Percentiles rank a stretch among this genome's conserved stretches.
Evolutionary conservation across 2,888 invertebrate genomes (phyloP).

Genomic region (Augochlorella aurata): DNA sequence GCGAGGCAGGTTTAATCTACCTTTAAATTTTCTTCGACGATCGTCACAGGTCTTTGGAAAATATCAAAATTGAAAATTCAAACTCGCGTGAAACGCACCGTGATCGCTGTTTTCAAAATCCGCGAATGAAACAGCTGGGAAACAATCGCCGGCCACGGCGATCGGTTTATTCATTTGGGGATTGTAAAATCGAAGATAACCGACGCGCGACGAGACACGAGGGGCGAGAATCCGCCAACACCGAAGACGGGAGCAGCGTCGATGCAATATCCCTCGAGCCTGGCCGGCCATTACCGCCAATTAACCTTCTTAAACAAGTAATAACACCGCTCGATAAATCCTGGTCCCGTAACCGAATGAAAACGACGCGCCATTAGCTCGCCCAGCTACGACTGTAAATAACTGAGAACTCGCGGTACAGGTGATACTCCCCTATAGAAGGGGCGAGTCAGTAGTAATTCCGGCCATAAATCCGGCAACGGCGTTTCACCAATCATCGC

Average conservation of each 20-base stretch:
- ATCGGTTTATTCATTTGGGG: not conserved
- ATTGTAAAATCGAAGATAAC: not conserved
- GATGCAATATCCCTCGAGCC: not conserved
- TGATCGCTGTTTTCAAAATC: too few species aligned
- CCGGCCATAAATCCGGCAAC: constrained; percentile 46
- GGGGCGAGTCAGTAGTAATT: constrained; percentile 31
- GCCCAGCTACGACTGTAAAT: constrained; percentile 15
- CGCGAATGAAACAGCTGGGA: too few species aligned
- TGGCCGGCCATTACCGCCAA: not conserved
- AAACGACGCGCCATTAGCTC: constrained; percentile 2
- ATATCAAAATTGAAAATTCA: too few species aligned
- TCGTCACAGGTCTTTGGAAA: too few species aligned
- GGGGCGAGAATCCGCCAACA: not conserved
- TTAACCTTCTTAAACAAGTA: not conserved
- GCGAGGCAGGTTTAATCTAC: too few species aligned
- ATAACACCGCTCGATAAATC: constrained; percentile 4
- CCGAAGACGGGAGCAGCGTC: not conserved
- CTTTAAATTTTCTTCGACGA: too few species aligned
- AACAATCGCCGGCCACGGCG: too few species aligned
- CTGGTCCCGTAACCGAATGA: constrained; percentile 10
- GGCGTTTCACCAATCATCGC: constrained; percentile 46
- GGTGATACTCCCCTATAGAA: not conserved
- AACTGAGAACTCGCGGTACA: constrained; percentile 13
- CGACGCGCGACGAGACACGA: not conserved
- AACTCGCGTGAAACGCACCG: too few species aligned